Conservation (phyloP, 2,888 invertebrate genomes). For the Danaus chrysippus region DNA sequence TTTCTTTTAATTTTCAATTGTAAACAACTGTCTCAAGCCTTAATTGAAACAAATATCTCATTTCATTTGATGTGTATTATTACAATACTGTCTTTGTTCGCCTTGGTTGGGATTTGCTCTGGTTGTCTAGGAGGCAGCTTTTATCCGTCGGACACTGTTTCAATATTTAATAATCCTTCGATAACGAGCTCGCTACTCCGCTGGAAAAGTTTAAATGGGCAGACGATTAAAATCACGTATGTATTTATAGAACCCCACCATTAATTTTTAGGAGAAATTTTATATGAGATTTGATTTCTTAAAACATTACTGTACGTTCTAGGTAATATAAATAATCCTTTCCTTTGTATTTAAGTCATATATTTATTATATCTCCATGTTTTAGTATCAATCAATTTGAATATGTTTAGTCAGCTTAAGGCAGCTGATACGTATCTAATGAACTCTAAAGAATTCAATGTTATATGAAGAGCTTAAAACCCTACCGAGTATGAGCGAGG, state of each 20-base stretch:
- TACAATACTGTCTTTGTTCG: slow-evolving; percentile 61
- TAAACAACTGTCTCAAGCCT: slow-evolving; percentile 29
- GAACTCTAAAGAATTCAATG: slow-evolving; percentile 9
- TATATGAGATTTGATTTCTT: neutral
- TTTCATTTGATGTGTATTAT: slow-evolving; percentile 47
- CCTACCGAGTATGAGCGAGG: slow-evolving; percentile 35
- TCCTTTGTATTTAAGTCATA: neutral
- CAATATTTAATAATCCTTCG: slow-evolving; percentile 77
- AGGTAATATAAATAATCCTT: neutral
- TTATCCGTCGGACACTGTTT: slow-evolving; percentile 68
- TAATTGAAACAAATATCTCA: slow-evolving; percentile 52
- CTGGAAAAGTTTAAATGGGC: slow-evolving; percentile 75
- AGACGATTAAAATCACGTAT: slow-evolving; percentile 38
- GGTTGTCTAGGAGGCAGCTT: slow-evolving; percentile 68
- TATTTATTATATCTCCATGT: neutral
- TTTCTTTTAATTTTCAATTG: neutral
- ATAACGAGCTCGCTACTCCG: slow-evolving; percentile 65
- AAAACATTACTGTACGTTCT: neutral
- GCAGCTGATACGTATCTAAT: neutral
- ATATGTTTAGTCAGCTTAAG: neutral
- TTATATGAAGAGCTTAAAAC: slow-evolving; percentile 42
- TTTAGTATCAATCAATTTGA: neutral
- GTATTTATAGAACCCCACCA: slow-evolving; percentile 22
- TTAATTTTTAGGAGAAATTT: slow-evolving; percentile 13
- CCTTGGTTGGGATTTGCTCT: slow-evolving; percentile 38